These are phyloP conservation scores for Tetraneura akinire DNA, from an alignment of 1,140 invertebrate species.

Conservation along the genomic window DNA sequence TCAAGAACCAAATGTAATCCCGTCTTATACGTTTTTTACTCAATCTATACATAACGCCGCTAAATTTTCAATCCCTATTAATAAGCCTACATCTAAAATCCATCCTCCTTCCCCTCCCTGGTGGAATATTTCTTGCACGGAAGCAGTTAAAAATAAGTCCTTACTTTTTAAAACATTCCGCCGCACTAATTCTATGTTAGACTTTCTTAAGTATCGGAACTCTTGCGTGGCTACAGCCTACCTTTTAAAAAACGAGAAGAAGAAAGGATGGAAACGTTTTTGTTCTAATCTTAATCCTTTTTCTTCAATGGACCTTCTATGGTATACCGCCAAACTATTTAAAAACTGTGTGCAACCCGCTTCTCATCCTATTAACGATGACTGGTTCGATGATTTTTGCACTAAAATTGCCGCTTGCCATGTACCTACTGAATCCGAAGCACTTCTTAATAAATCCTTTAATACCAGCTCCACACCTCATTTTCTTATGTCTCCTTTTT, in stretches of 20 bases:
- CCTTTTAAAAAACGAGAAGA: neutral
- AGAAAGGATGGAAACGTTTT: neutral
- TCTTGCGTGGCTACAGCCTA: neutral
- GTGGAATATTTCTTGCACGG: neutral
- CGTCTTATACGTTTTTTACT: neutral
- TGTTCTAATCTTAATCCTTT: neutral
- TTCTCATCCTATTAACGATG: neutral
- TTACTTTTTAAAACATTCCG: neutral
- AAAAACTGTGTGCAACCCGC: neutral
- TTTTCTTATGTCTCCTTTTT: neutral
- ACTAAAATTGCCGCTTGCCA: neutral
- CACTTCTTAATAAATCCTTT: neutral
- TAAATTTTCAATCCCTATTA: neutral
- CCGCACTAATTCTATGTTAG: neutral
- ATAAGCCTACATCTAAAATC: neutral
- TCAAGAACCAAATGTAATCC: neutral
- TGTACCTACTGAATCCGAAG: neutral
- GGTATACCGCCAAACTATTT: neutral
- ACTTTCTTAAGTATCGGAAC: neutral
- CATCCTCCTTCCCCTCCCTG: neutral
- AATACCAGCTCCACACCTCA: too few species aligned
- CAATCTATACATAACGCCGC: neutral
- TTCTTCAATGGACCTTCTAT: neutral
- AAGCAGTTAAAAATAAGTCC: neutral
- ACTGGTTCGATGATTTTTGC: neutral